Base-by-base conservation (phyloP, 35 echinoderm and acorn worm genomes). In the Diadema setosum region DNA sequence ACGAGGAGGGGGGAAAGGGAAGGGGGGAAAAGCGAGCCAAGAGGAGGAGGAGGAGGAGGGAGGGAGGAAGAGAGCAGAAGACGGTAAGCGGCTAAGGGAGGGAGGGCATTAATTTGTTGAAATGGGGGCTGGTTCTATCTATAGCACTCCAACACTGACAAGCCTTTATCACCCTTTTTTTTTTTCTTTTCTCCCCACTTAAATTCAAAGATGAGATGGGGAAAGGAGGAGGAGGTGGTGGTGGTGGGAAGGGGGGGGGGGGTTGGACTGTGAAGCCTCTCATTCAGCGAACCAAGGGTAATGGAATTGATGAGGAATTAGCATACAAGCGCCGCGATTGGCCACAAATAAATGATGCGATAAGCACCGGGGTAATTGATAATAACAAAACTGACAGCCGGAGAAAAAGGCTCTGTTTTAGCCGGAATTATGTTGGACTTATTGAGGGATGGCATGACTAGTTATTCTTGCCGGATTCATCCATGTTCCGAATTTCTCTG, bases 371-470 rank as follows among this genome's bases (percentile, higher is more conserved):
- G 73, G 73, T 78, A 78, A 78, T 78, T 78, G 73, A 78, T 78
- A 78, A 78, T 78, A 78, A 78, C 73, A 78, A 78, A 78, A 78
- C 73, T 78, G 73, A 78, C 73, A 78, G 73, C 73, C 73, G 40
- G 34, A 78, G 37, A 39, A 78, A 78, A 78, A 34, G 25, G 73
- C 73, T 78, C 73, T 78, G 73, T 78, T 78, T 78, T 78, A 78
- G 33, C 73, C 73, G 34, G 37, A 78, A 78, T 78, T 78, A 78
- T 78, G 73, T 44, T 78, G 37, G 44, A 78, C 35, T 78, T 78
- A 78, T 78, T 78, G 73, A 78, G 44, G 33, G 73, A 78, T 78
- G 73, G 73, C 8, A n/a, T 0, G 11, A 36, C 27, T 78, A 78
- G 73, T 78, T 78, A 41, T 39, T 26, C 3, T 41, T 78, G 73